Base-by-base conservation (phyloP, 2,113 vertebrate species). In the Machaerirhynchus nigripectus region DNA sequence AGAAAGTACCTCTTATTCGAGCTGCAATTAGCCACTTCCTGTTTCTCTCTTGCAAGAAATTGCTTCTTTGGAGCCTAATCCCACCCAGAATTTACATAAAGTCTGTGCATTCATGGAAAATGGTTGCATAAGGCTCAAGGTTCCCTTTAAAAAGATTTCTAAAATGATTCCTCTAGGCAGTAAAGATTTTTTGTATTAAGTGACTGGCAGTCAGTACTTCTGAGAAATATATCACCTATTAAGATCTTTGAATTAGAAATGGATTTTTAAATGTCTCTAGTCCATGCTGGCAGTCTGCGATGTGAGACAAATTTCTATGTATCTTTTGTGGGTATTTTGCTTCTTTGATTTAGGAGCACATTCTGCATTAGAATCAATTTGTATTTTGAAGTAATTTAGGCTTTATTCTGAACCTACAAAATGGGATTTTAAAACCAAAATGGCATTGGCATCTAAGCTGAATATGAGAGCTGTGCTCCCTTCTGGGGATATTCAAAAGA, bases 201-300 rank as follows among this genome's bases (percentile, higher is more conserved):
- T 80, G 55, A 74, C 30, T 83, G 10, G 40, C 47, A 87, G 69
- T 37, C 42, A 63, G 44, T 40, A 55, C 65, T 84, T 92, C 65
- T 81, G 39, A 91, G 76, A 93, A 83, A 90, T 65, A 14, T 31
- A 55, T 55, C 50, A 77, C 15, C 67, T 85, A 47, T 83, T 87
- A 88, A 63, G 40, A 85, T 44, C 33, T 87, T 57, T 73, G 71
- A 93, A 93, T 89, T 87, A 86, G 52, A 77, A 96, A 77, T 55
- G 33, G 63, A 80, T 90, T 96, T 95, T 85, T 83, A 86, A 80
- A 82, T 73, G 63, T 80, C 44, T 86, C 27, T 68, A 47, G 65
- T 84, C 60, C 33, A 19, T 27, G 23, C 24, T 80, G n/a, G 37
- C 8, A 14, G 23, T 39, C 50, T 80, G 61, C 31, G 59, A 77